Conservation (phyloP, 2,888 invertebrate species). For the Branchipolynoe longqiensis region DNA sequence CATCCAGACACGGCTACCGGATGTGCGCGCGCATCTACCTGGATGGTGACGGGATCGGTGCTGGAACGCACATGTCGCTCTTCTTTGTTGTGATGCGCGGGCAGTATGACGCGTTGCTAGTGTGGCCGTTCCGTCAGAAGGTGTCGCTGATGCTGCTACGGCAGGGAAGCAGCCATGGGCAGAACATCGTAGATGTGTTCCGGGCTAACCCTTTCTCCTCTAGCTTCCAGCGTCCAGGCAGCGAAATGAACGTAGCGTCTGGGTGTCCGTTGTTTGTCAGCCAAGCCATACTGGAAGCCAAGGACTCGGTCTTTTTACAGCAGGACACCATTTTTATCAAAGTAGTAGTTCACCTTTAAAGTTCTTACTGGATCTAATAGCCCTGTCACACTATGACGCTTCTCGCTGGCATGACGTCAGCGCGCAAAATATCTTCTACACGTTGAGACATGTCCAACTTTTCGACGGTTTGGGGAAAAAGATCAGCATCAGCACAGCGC, state of each 20-base stretch:
- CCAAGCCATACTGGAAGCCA: conserved; percentile 30
- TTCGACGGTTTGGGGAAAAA: no score
- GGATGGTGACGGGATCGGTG: conserved; percentile 79
- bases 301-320: neutral
- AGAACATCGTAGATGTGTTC: conserved; percentile 77
- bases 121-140: conserved; percentile 50
- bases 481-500: no score
- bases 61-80: conserved; percentile 75
- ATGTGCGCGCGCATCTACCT: conserved; percentile 79
- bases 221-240: conserved; percentile 73
- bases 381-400: no score
- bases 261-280: conserved; percentile 65
- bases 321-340: conserved; percentile 58
- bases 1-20: conserved; percentile 76
- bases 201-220: conserved; percentile 76
- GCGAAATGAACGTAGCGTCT: conserved; percentile 77
- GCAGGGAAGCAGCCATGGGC: conserved; percentile 71
- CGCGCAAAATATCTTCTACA: no score
- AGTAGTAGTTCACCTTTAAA: no score
- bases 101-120: conserved; percentile 76
- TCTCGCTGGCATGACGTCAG: no score
- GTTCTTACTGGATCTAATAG: no score
- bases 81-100: conserved; percentile 80
- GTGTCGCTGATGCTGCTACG: conserved; percentile 72
- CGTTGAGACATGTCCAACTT: no score